These are phyloP conservation scores for Micrasema minimum DNA, from an alignment of 1,140 invertebrate species.

Conservation along the genomic window DNA sequence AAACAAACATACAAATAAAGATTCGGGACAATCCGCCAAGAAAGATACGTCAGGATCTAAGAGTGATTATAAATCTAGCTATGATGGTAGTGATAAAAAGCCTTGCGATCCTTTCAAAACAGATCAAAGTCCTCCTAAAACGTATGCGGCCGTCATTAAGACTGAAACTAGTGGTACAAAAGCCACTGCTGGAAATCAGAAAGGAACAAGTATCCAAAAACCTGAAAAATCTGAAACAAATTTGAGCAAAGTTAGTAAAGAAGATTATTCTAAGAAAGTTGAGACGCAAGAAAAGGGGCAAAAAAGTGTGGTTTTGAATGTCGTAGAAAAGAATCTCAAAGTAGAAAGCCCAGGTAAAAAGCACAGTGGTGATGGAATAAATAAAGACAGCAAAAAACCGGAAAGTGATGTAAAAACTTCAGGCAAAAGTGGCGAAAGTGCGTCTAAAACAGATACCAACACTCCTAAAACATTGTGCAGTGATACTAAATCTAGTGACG, in stretches of 20 bases:
- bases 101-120: neutral
- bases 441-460: neutral
- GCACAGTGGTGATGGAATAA: too few species aligned
- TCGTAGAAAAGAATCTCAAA: too few species aligned
- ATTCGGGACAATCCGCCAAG: neutral
- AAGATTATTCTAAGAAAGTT: too few species aligned
- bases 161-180: constrained; percentile 10
- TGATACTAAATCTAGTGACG: neutral
- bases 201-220: neutral
- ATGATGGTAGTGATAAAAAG: neutral
- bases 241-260: too few species aligned
- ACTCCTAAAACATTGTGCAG: neutral
- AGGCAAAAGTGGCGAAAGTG: constrained; percentile 5
- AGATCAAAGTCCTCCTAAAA: constrained; percentile 30
- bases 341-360: too few species aligned
- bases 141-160: constrained; percentile 36
- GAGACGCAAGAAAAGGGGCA: too few species aligned
- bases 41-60: neutral
- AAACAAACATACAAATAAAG: constrained; percentile 4
- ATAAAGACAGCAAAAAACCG: too few species aligned
- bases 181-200: neutral
- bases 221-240: neutral
- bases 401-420: neutral
- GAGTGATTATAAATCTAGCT: neutral
- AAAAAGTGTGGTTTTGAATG: too few species aligned